Evolutionary conservation across 2,797 vertebrate genomes (phyloP).

Genomic region (Anisognathus igniventris): DNA sequence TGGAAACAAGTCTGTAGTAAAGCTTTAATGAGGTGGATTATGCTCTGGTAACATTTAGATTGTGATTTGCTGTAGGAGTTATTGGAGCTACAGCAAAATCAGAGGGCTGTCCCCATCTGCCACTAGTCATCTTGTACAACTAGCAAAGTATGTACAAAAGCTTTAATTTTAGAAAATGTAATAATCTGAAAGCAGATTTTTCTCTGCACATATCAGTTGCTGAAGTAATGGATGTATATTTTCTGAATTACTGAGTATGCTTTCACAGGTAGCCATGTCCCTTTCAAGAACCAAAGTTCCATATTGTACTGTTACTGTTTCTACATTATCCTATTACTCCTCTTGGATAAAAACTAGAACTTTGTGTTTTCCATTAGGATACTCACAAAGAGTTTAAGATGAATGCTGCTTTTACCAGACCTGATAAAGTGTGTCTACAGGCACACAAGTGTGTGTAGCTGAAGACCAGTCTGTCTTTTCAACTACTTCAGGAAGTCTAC

Average conservation of each 20-base stretch:
- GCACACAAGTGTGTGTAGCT: not conserved
- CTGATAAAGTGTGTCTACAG: not conserved
- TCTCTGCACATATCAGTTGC: not conserved
- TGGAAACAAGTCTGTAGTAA: not conserved
- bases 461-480: not conserved
- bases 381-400: not conserved
- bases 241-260: not conserved
- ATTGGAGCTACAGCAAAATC: not conserved
- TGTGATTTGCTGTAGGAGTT: not conserved
- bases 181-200: not conserved
- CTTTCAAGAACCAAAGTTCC: not conserved
- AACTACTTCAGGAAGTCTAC: not conserved
- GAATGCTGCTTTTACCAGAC: not conserved
- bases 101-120: not conserved
- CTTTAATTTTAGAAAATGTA: not conserved
- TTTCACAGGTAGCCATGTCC: not conserved
- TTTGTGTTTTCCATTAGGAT: not conserved
- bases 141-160: not conserved
- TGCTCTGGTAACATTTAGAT: not conserved
- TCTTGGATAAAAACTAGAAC: not conserved
- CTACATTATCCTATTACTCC: not conserved
- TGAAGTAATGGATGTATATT: not conserved
- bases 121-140: not conserved
- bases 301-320: not conserved
- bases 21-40: constrained; percentile 1